Evolutionary conservation across 2,113 vertebrate genomes (phyloP).

Genomic region (Lasiurus borealis): DNA sequence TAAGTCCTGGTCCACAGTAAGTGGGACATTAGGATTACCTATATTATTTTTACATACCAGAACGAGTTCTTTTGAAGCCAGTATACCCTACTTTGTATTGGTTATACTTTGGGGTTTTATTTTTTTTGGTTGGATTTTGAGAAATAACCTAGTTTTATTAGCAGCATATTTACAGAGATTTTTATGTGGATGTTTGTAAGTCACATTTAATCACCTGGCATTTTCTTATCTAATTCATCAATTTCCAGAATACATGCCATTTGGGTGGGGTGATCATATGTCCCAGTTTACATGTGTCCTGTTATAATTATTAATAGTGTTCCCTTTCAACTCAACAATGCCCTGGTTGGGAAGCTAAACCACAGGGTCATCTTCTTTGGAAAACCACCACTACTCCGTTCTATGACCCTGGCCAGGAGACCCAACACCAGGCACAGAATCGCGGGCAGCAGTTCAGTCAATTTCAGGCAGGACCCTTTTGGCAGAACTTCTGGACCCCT

Average conservation of each 20-base stretch:
- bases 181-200: not conserved
- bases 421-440: not conserved
- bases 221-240: not conserved
- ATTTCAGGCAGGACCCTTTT: not conserved
- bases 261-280: not conserved
- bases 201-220: not conserved
- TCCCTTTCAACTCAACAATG: not conserved
- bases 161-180: not conserved
- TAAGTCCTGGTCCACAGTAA: not conserved
- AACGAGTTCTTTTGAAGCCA: not conserved
- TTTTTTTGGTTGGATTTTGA: conserved; percentile 1
- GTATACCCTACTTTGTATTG: not conserved
- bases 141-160: not conserved
- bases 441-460: not conserved
- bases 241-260: not conserved
- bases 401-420: not conserved
- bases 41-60: not conserved
- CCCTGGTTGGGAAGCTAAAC: not conserved
- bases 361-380: not conserved
- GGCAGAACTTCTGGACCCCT: not conserved
- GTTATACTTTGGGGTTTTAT: not conserved
- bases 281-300: not conserved
- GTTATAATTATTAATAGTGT: not conserved
- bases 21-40: not conserved
- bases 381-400: not conserved